Evolutionary conservation across 2,888 invertebrate genomes (phyloP).

Genomic region (Metopia argyrocephala): DNA sequence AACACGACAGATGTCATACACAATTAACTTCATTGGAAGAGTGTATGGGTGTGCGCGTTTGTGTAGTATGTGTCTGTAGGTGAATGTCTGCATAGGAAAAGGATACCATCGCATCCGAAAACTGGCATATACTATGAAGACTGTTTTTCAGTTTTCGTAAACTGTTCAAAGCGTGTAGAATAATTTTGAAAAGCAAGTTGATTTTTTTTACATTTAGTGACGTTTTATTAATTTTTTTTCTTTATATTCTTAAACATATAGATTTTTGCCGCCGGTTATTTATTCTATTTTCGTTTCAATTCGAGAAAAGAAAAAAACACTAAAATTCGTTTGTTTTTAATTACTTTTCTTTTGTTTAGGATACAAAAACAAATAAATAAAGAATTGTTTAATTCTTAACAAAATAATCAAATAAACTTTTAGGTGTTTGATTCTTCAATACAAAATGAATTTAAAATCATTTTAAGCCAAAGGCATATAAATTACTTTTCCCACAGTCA

Average conservation of each 20-base stretch:
- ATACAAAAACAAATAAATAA: no score
- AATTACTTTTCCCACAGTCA: conserved; percentile 32
- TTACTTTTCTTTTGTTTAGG: no score
- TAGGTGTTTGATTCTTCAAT: conserved; percentile 9
- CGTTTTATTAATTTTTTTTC: no score
- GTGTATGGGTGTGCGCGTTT: not conserved
- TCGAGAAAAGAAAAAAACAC: not conserved
- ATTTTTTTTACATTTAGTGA: no score
- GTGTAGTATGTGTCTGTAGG: not conserved
- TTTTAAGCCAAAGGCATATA: conserved; percentile 13
- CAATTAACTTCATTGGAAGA: conserved; percentile 61
- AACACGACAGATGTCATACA: conserved; percentile 16
- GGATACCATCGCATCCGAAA: not conserved
- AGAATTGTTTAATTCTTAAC: no score
- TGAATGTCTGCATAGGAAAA: conserved; percentile 3
- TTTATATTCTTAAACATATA: conserved; percentile 17
- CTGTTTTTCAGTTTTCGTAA: conserved; percentile 41
- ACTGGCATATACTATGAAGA: not conserved
- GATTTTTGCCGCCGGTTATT: conserved; percentile 54
- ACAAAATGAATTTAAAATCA: not conserved
- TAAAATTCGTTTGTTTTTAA: not conserved
- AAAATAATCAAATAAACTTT: conserved; percentile 2
- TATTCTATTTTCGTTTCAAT: no score
- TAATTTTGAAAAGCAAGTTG: not conserved
- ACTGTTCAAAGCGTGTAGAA: conserved; percentile 44